Percentiles rank a stretch among this genome's conserved stretches.
Evolutionary conservation across 2,113 vertebrate genomes (phyloP).

Genomic region (Hylia prasina): DNA sequence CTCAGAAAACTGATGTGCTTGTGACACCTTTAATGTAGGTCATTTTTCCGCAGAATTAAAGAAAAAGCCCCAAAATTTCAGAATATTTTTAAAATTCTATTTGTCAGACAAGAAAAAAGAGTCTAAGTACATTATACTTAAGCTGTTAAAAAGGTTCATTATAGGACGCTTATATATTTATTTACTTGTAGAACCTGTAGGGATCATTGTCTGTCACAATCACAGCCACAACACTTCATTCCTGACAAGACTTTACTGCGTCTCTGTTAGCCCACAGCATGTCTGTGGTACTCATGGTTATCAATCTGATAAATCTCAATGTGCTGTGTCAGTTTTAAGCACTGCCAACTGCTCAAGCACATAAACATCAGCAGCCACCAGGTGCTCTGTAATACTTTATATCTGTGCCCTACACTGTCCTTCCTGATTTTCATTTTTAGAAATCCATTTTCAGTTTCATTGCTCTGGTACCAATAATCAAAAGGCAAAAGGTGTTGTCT

Average conservation of each 20-base stretch:
- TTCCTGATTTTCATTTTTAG: background rate
- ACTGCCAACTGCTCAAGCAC: background rate
- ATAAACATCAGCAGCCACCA: background rate
- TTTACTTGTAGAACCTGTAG: background rate
- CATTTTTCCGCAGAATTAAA: background rate
- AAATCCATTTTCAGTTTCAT: background rate
- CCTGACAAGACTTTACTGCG: background rate
- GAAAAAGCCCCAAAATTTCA: background rate
- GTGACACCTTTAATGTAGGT: background rate
- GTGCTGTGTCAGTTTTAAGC: background rate
- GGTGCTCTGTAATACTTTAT: background rate
- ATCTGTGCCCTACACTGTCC: background rate
- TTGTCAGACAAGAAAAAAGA: background rate
- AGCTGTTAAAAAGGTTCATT: background rate
- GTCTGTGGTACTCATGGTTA: background rate
- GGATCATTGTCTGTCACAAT: background rate
- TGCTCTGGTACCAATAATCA: background rate
- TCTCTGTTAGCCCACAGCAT: background rate
- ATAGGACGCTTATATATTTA: background rate
- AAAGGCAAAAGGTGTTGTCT: background rate
- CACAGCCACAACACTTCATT: background rate
- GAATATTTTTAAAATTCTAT: background rate
- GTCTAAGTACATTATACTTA: background rate
- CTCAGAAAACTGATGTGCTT: background rate
- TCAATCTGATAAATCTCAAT: background rate